phyloP scores from a whole-genome alignment of 2,113 vertebrate genomes.

The Percopsis transmontana region DNA sequence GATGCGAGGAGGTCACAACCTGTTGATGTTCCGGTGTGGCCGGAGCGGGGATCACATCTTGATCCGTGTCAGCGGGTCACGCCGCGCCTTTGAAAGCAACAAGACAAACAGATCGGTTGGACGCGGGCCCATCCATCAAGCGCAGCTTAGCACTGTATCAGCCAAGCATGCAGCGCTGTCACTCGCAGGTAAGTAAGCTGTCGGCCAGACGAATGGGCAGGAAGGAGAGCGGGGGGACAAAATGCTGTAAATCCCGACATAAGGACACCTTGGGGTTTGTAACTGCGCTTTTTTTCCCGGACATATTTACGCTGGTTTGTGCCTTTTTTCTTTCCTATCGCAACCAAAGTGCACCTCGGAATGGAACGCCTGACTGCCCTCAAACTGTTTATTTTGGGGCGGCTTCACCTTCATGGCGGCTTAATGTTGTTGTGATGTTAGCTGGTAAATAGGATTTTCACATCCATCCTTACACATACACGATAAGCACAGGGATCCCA shows the following conservation, averaged over 20 bases:
- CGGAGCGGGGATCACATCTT: constrained; percentile 77
- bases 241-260: constrained; percentile 34
- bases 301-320: background rate
- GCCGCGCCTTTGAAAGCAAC: constrained; percentile 80
- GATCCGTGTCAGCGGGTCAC: constrained; percentile 78
- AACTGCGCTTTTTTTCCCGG: background rate
- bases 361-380: no score
- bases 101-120: constrained; percentile 83
- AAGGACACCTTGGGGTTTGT: background rate
- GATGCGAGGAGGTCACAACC: constrained; percentile 78
- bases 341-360: no score
- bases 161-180: constrained; percentile 73
- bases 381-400: no score
- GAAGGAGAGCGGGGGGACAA: constrained; percentile 28
- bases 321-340: background rate
- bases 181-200: constrained; percentile 73
- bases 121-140: constrained; percentile 77
- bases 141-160: constrained; percentile 73
- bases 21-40: constrained; percentile 75
- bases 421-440: no score
- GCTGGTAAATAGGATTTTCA: no score
- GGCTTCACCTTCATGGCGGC: no score
- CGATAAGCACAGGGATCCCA: no score
- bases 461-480: no score
- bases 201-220: constrained; percentile 23